These are phyloP conservation scores for Ictalurus furcatus DNA, from an alignment of 2,113 vertebrate genomes.

Conservation along the genomic window DNA sequence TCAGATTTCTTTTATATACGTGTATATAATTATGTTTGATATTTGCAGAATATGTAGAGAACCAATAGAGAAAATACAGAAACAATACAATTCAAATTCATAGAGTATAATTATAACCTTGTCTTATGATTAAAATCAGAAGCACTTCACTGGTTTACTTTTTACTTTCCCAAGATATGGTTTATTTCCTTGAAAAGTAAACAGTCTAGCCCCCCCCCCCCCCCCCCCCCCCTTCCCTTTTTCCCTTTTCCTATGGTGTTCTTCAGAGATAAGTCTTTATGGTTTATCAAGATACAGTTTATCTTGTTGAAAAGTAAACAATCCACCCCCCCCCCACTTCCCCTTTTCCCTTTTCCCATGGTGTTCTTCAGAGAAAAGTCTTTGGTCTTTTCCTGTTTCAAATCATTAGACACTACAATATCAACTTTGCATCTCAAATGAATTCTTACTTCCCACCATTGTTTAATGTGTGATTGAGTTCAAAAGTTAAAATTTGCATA, in stretches of 20 bases:
- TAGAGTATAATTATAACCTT: not conserved
- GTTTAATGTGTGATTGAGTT: not conserved
- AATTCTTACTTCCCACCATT: not conserved
- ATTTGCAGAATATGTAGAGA: no score
- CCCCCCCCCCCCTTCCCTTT: not conserved
- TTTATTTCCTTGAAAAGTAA: not conserved
- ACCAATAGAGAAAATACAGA: no score
- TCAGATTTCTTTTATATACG: not conserved
- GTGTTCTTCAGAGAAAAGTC: slow-evolving; percentile 11
- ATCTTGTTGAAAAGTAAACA: slow-evolving; percentile 5
- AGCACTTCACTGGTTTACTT: not conserved
- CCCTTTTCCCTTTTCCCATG: not conserved
- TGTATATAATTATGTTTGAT: slow-evolving; percentile 1
- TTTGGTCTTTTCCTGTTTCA: slow-evolving; percentile 15
- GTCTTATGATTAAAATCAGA: not conserved
- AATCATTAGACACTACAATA: not conserved
- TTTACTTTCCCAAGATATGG: not conserved
- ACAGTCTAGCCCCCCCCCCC: not conserved
- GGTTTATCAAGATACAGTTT: not conserved
- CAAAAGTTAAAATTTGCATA: not conserved
- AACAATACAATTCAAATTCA: not conserved
- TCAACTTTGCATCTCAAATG: not conserved
- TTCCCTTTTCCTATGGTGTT: slow-evolving; percentile 16
- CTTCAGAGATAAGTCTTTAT: not conserved
- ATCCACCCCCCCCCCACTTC: not conserved